Base-by-base conservation (phyloP, 2,113 vertebrate species). In the Brachirus orientalis region DNA sequence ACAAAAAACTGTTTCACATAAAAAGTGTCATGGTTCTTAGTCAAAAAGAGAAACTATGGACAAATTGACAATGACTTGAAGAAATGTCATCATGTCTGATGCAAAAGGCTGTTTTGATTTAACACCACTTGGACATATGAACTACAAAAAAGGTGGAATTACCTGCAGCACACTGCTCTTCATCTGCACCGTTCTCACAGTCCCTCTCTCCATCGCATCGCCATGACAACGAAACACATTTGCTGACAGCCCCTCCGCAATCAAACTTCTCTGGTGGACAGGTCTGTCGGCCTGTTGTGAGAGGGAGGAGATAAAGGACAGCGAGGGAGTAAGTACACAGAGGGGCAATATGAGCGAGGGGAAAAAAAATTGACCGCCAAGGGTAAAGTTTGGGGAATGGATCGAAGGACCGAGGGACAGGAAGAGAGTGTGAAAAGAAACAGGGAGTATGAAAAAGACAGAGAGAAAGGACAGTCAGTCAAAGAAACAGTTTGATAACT, bases 211-310 rank as follows among this genome's bases (percentile, higher is more conserved):
- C 96, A 13, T 99, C 97, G 17, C 97, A 99, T 83, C 93, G 94
- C 97, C 97, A 99, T 1, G 97, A 96, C 16, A 93, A 90, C 0
- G 97, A 97, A 78, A 98, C 95, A 50, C 97, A 99, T 83, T 96
- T 97, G 90, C 93, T 95, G 86, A 92, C 91, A 20, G 85, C 72
- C 22, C 95, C 95, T 52, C 97, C 97, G 52, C 97, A 99, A 90
- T 96, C 96, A 11, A 98, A 95, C 92, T 98, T 98, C 92, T 97
- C 95, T 0, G 94, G 91, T 0, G 95, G 94, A 82, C 97, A 99
- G 6, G 94, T 94, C 90, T 96, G 95, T 61, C 93, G 95, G 86
- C 92, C 97, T 98, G 89, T 33, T 51, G 74, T 35, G 64, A 75
- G 40, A 20, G 71, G 79, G 59, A 0, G 10, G 68, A 7, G 33